Evolutionary conservation across 2,888 invertebrate genomes (phyloP).

Genomic region (Chouioia cunea): DNA sequence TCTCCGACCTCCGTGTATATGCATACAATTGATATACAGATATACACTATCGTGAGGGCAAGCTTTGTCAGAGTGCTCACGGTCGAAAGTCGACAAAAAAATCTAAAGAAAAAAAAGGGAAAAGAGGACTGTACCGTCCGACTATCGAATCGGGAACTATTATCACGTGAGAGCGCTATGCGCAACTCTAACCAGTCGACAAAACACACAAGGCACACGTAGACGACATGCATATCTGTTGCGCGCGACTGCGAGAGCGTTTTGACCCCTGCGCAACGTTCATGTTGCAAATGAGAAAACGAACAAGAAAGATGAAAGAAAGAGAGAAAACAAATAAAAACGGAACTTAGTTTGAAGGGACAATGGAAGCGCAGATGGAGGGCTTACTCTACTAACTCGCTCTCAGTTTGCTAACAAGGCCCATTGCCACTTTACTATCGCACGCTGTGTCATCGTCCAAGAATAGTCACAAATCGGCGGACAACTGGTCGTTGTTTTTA

Average conservation of each 20-base stretch:
- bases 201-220: too few species aligned
- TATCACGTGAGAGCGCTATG: slow-evolving; percentile 33
- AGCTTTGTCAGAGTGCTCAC: slow-evolving; percentile 52
- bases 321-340: too few species aligned
- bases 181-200: too few species aligned
- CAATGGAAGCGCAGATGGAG: too few species aligned
- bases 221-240: slow-evolving; percentile 45
- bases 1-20: slow-evolving; percentile 53
- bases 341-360: too few species aligned
- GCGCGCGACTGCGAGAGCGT: too few species aligned
- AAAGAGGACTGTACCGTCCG: too few species aligned
- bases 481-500: slow-evolving; percentile 61
- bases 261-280: too few species aligned
- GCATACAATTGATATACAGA: slow-evolving; percentile 69
- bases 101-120: slow-evolving; percentile 42
- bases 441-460: slow-evolving; percentile 61
- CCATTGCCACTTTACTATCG: slow-evolving; percentile 68
- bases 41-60: slow-evolving; percentile 65
- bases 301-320: too few species aligned
- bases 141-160: too few species aligned
- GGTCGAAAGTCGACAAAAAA: slow-evolving; percentile 49
- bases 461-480: slow-evolving; percentile 65
- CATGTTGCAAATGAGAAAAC: too few species aligned
- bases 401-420: slow-evolving; percentile 63
- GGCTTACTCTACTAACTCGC: slow-evolving; percentile 56